These are phyloP conservation scores for Apamea anceps DNA, from an alignment of 2,888 invertebrate genomes.

Conservation along the genomic window DNA sequence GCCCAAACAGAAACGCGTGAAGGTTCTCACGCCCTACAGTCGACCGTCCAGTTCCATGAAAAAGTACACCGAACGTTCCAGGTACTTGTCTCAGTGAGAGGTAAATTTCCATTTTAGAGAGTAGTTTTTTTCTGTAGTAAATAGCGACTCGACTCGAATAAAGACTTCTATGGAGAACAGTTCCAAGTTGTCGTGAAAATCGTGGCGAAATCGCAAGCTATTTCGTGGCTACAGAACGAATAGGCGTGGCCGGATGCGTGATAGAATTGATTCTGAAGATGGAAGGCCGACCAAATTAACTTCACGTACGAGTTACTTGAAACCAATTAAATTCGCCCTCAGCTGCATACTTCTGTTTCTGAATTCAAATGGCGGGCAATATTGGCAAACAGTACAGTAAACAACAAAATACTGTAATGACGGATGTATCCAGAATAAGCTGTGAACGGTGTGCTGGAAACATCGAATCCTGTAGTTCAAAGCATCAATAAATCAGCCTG, in stretches of 20 bases:
- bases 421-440: not conserved
- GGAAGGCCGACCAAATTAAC: not conserved
- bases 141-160: slow-evolving; percentile 14
- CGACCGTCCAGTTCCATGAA: slow-evolving; percentile 90
- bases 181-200: not conserved
- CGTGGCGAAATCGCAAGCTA: slow-evolving; percentile 11
- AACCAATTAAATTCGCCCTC: not conserved
- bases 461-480: not conserved
- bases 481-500: not conserved
- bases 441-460: not conserved
- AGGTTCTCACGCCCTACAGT: slow-evolving; percentile 87
- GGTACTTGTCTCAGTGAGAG: slow-evolving; percentile 80
- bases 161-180: slow-evolving; percentile 14
- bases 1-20: slow-evolving; percentile 90
- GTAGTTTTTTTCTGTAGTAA: slow-evolving; percentile 57
- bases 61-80: slow-evolving; percentile 89
- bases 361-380: not conserved
- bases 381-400: slow-evolving; percentile 15
- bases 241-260: not conserved
- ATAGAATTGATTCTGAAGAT: slow-evolving; percentile 11
- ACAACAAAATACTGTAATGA: not conserved
- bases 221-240: slow-evolving; percentile 7
- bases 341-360: not conserved
- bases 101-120: slow-evolving; percentile 75
- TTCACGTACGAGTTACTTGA: not conserved